A percentile compares a stretch with the other conserved stretches of the same genome.
Evolutionary conservation across 2,888 invertebrate genomes (phyloP).

Genomic region (Drosophila lacicola): DNA sequence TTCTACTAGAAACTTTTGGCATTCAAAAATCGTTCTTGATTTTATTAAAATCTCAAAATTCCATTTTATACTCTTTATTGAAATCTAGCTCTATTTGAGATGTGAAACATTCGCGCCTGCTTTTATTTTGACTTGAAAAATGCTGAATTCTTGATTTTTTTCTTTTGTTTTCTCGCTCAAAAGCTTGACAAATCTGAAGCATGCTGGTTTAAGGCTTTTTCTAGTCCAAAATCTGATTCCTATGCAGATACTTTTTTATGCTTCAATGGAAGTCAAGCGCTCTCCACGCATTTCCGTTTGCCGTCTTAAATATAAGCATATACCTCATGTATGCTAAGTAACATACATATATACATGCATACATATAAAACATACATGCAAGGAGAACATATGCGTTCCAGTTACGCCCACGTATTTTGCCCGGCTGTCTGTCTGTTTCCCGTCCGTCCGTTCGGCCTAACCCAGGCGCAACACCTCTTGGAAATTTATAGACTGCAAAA

Average conservation of each 20-base stretch:
- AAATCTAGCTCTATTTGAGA: no score
- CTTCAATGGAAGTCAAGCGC: slow-evolving; percentile 9
- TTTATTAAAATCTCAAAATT: not conserved
- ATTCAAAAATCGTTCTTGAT: not conserved
- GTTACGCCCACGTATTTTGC: slow-evolving; percentile 8
- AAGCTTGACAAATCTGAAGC: not conserved
- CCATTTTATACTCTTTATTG: not conserved
- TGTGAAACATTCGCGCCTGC: no score
- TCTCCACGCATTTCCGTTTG: slow-evolving; percentile 41
- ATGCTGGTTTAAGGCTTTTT: slow-evolving; percentile 5
- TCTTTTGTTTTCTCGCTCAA: slow-evolving; percentile 8
- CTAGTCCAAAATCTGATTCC: slow-evolving; percentile 21
- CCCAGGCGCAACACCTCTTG: slow-evolving; percentile 58
- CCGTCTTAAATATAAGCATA: slow-evolving; percentile 14
- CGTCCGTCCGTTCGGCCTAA: slow-evolving; percentile 15
- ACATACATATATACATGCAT: not conserved
- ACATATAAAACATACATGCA: not conserved
- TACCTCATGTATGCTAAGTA: slow-evolving; percentile 2
- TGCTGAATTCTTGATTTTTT: not conserved
- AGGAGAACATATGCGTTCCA: slow-evolving; percentile 32
- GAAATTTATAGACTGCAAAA: slow-evolving; percentile 78
- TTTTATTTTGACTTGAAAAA: not conserved
- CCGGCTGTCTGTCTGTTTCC: not conserved
- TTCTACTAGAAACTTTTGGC: not conserved
- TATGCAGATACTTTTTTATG: slow-evolving; percentile 11